Base-by-base conservation (phyloP, 2,888 invertebrate genomes). In the Apodemia zela region DNA sequence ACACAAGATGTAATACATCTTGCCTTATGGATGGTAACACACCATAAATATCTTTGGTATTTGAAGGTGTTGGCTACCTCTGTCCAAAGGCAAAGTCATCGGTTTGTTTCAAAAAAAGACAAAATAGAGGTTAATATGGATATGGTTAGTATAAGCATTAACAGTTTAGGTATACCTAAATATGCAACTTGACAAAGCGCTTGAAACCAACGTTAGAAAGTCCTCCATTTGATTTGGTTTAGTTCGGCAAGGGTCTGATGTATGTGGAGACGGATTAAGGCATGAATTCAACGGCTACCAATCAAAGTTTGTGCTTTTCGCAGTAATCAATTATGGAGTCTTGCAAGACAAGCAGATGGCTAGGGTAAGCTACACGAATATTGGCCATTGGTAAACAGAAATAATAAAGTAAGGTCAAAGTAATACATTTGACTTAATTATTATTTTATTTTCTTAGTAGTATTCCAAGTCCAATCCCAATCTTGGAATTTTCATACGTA, bases 241-340 rank as follows among this genome's bases (percentile, higher is more conserved):
- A 66, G 61, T 68, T 66, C 33, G 65, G 65, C 65, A 54, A 68
- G 65, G 68, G 68, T 69, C 66, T 62, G 57, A 51, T 59, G 65
- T 66, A 54, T 54, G 62, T 63, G 64, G 63, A 68, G 68, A 69
- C 75, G 80, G 80, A 82, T 78, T 72, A 72, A 72, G 68, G 65
- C 65, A 15, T 64, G 67, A 70, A 71, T 69, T 69, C 69, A 68
- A 66, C 70, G 66, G 75, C 77, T 76, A 79, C 73, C 82, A 82
- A 84, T 84, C 83, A 77, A 80, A 83, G 79, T 82, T 82, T 71
- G 71, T 70, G 75, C 76, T 74, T 75, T 75, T 73, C 75, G 74
- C 73, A 70, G 72, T 75, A 82, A 84, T 84, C 81, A 82, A 82
- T 82, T 79, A 77, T 73, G 65, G 68, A 68, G 73, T 71, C 71